A percentile compares a stretch with the other conserved stretches of the same genome.
phyloP scores from a whole-genome alignment of 2,797 vertebrate genomes.

The Helarctos malayanus region DNA sequence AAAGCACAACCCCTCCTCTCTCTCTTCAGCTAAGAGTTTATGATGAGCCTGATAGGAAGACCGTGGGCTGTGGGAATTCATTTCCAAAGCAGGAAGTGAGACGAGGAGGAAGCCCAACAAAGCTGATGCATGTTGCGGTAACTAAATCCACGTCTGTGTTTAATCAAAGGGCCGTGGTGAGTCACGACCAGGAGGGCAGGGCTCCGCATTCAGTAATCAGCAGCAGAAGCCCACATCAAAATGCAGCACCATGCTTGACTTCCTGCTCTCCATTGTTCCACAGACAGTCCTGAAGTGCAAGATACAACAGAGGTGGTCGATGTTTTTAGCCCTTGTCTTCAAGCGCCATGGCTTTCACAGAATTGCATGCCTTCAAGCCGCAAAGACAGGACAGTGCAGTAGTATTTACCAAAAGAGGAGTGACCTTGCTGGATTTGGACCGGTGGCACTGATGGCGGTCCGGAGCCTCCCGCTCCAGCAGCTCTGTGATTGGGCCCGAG shows the following conservation, averaged over 20 bases:
- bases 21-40: background rate
- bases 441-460: rapidly evolving
- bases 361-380: background rate
- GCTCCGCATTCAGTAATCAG: conserved; percentile 13
- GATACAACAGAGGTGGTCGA: background rate
- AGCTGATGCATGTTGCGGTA: background rate
- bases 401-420: background rate
- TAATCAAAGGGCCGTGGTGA: conserved; percentile 67
- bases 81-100: conserved; percentile 70
- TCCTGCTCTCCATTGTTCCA: conserved; percentile 5
- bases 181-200: background rate
- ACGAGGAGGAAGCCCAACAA: background rate
- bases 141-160: conserved; percentile 56
- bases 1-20: background rate
- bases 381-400: background rate
- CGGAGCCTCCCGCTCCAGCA: background rate
- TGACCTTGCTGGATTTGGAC: background rate
- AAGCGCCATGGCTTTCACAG: background rate
- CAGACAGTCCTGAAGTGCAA: conserved; percentile 28
- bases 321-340: background rate
- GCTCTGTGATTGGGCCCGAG: background rate
- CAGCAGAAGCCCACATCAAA: conserved; percentile 68
- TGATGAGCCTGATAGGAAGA: background rate
- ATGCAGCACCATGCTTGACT: rapidly evolving
- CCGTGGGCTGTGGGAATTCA: conserved; percentile 11